Percentiles rank a stretch among this genome's conserved stretches.
Conservation (phyloP, 1,140 invertebrate species). For the Zaprionus taronus region DNA sequence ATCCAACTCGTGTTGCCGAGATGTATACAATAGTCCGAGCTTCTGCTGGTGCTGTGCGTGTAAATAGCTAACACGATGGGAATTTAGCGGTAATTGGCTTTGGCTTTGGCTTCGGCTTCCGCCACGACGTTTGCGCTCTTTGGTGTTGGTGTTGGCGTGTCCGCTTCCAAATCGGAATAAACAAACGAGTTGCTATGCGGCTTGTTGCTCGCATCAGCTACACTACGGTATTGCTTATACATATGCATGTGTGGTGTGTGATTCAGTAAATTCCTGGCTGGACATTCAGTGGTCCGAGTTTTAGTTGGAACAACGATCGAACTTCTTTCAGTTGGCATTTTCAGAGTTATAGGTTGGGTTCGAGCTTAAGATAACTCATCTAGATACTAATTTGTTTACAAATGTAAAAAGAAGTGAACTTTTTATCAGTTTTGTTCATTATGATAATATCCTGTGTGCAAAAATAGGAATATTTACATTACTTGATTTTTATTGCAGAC, state of each 20-base stretch:
- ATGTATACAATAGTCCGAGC: neutral
- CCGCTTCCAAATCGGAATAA: conserved; percentile 46
- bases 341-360: neutral
- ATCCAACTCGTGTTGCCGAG: conserved; percentile 10
- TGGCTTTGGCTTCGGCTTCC: conserved; percentile 42
- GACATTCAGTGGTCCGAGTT: neutral
- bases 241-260: neutral
- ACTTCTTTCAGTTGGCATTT: neutral
- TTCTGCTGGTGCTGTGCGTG: conserved; percentile 36
- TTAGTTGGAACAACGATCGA: neutral
- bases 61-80: conserved; percentile 67
- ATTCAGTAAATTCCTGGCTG: neutral
- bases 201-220: conserved; percentile 2
- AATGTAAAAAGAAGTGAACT: too few relatives aligned
- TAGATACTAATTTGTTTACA: too few relatives aligned
- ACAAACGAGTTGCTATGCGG: conserved; percentile 46
- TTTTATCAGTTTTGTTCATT: too few relatives aligned
- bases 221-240: neutral
- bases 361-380: too few relatives aligned
- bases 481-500: neutral
- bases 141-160: conserved; percentile 27
- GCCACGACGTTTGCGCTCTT: conserved; percentile 51
- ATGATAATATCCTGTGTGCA: too few relatives aligned
- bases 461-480: neutral
- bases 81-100: conserved; percentile 73